A percentile compares a stretch with the other conserved stretches of the same genome.
Conservation (phyloP, 1,140 invertebrate genomes). For the Littorina saxatilis region DNA sequence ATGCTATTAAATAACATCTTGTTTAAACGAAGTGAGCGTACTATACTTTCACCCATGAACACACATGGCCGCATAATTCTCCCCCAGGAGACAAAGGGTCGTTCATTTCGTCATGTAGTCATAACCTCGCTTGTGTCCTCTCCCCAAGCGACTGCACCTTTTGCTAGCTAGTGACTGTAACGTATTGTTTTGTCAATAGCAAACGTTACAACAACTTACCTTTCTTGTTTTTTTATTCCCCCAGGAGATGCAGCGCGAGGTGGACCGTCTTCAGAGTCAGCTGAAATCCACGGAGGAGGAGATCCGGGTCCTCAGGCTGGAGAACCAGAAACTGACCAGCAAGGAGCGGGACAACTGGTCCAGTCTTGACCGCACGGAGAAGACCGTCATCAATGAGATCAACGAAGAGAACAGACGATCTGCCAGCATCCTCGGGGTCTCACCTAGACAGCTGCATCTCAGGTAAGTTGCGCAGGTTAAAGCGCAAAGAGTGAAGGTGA, state of each 20-base stretch:
- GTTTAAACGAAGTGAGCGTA: too few relatives aligned
- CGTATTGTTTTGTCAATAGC: too few relatives aligned
- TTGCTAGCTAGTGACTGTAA: too few relatives aligned
- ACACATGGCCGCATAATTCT: too few relatives aligned
- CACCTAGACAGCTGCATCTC: constrained; percentile 62
- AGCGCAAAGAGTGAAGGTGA: too few relatives aligned
- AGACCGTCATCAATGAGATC: constrained; percentile 68
- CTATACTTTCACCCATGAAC: too few relatives aligned
- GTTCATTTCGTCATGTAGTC: too few relatives aligned
- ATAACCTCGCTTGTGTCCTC: too few relatives aligned
- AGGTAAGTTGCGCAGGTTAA: too few relatives aligned
- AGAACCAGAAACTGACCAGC: constrained; percentile 48
- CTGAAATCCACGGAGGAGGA: constrained; percentile 66
- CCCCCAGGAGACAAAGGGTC: too few relatives aligned
- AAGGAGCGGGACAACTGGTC: constrained; percentile 56
- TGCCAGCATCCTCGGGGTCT: constrained; percentile 61
- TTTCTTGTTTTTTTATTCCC: background rate
- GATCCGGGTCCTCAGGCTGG: constrained; percentile 54
- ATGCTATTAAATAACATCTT: too few relatives aligned
- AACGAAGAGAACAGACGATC: constrained; percentile 71
- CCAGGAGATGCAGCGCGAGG: constrained; percentile 66
- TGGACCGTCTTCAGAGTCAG: constrained; percentile 61
- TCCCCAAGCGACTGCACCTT: background rate
- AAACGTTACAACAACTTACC: too few relatives aligned
- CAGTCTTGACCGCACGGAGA: constrained; percentile 65